Evolutionary conservation across 1,140 invertebrate genomes (phyloP), one percentile per base, ranked within the genome.

Genomic region (Drosophila malerkotliana): DNA sequence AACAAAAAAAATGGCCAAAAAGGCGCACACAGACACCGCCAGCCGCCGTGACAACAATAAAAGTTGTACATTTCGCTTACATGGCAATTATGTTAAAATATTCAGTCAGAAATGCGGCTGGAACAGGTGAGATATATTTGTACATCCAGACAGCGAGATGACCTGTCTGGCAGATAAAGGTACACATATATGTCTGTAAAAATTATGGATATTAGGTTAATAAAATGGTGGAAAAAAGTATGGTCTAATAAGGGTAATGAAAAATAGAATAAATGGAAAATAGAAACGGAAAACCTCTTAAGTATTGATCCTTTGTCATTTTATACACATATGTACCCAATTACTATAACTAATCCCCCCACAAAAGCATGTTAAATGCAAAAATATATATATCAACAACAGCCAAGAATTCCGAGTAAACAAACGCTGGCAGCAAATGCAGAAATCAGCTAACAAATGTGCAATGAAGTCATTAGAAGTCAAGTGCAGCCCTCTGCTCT

Each of bases 381-480:
- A 49, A 41, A 68, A 55, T 48, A 30, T n/a, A n/a, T n/a, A n/a
- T n/a, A n/a, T 58, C 30, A 45, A 51, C 28, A 26, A 45, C 28
- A 54, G 48, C 48, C 15, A 52, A 69, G 45, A 34, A 32, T 49
- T 1, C 24, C 41, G 4, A 55, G 21, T 28, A 24, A 53, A 61
- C 57, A 69, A 61, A 8, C 60, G 30, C 64, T 24, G 39, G 49
- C 54, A 71, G 24, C 30, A 32, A 62, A 18, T 47, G 24, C 51
- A 55, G 26, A 53, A 64, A 41, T 39, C 30, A 10, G 18, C 37
- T 37, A 47, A 69, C 67, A 80, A 81, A 56, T 77, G 54, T 32
- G 14, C 73, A 83, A 75, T 62, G 67, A 68, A 79, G 47, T 79
- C 56, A 73, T 84, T 84, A 64, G 67, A 84, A 72, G 67, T 79